phyloP scores from a whole-genome alignment of 2,888 invertebrate genomes.

The Spilosoma lubricipeda region DNA sequence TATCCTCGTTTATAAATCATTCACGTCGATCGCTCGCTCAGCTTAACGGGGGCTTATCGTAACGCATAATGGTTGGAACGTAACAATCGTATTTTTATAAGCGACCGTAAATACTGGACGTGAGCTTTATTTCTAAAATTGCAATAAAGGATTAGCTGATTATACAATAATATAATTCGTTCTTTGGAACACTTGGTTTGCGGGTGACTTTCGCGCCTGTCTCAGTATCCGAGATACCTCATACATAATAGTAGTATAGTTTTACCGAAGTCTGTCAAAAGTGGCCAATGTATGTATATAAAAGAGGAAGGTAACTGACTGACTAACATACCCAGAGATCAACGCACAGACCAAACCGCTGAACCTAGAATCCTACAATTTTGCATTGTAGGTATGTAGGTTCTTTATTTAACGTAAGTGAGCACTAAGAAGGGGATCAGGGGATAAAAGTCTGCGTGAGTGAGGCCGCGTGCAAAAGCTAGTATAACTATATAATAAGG shows the following conservation, averaged over 20 bases:
- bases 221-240: neutral
- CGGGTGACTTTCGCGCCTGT: neutral
- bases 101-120: conserved; percentile 55
- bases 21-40: conserved; percentile 72
- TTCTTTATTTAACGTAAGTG: too few relatives aligned
- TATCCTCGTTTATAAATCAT: conserved; percentile 80
- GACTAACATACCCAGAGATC: too few relatives aligned
- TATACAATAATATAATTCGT: neutral
- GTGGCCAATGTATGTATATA: too few relatives aligned
- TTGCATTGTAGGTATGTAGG: too few relatives aligned
- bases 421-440: too few relatives aligned
- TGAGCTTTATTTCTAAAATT: conserved; percentile 42
- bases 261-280: too few relatives aligned
- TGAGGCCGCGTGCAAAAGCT: too few relatives aligned
- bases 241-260: neutral
- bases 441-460: too few relatives aligned
- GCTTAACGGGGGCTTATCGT: conserved; percentile 51
- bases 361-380: too few relatives aligned
- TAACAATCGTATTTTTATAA: conserved; percentile 62
- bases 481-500: too few relatives aligned
- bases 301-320: too few relatives aligned
- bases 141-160: conserved; percentile 20
- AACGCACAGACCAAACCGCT: too few relatives aligned
- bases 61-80: conserved; percentile 45
- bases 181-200: neutral